A percentile compares a stretch with the other conserved stretches of the same genome.
Evolutionary conservation across 2,888 invertebrate species (phyloP).

Genomic region (Drosophila conformis): DNA sequence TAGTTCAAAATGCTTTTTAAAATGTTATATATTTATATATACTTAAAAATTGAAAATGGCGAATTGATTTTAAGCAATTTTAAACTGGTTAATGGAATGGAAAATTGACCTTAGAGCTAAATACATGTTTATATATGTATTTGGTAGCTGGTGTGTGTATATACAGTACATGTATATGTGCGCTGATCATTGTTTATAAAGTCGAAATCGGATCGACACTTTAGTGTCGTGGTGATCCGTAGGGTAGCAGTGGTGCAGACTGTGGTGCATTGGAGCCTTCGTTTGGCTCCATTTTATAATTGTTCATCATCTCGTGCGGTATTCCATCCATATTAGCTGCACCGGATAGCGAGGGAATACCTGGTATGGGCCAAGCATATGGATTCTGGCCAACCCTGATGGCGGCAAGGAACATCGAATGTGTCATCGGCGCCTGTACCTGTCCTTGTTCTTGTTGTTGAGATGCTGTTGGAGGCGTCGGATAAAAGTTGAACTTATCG

Average conservation of each 20-base stretch:
- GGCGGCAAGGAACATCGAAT: constrained; percentile 28
- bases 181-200: not conserved
- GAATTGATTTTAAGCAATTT: constrained; percentile 15
- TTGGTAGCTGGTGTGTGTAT: not conserved
- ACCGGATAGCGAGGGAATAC: constrained; percentile 24
- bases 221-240: constrained; percentile 40
- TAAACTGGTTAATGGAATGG: constrained; percentile 19
- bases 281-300: constrained; percentile 34
- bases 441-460: constrained; percentile 10
- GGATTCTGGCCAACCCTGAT: constrained; percentile 41
- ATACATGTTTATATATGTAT: constrained; percentile 1
- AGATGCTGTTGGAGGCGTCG: constrained; percentile 4
- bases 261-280: constrained; percentile 8
- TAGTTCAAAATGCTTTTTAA: constrained; percentile 18
- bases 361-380: constrained; percentile 56
- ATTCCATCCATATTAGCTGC: constrained; percentile 30
- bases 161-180: not conserved
- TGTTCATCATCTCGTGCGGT: constrained; percentile 39
- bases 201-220: not conserved
- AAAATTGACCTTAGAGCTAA: constrained; percentile 10
- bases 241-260: constrained; percentile 6
- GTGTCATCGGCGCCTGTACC: constrained; percentile 6
- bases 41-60: constrained; percentile 33
- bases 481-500: constrained; percentile 28
- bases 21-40: constrained; percentile 21